Conservation (phyloP, 2,113 vertebrate species). For the Scomber japonicus region DNA sequence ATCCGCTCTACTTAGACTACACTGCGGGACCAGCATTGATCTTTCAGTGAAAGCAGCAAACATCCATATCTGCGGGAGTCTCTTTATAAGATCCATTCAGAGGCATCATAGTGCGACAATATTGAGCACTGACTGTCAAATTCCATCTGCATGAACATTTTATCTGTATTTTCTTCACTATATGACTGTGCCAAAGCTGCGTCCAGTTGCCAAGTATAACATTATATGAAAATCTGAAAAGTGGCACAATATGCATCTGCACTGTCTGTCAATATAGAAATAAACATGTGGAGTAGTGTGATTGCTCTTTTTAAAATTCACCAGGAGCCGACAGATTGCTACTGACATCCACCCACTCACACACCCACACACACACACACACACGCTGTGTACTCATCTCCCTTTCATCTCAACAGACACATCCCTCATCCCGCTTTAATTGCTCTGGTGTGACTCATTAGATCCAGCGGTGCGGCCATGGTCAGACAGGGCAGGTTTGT, state of each 20-base stretch:
- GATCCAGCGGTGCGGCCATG: slow-evolving; percentile 19
- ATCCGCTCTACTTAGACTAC: neutral
- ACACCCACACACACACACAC: slow-evolving; percentile 4
- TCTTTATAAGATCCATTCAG: neutral
- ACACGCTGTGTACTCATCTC: neutral
- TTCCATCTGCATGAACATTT: neutral
- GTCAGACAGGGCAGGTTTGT: slow-evolving; percentile 44
- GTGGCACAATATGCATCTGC: too few relatives aligned
- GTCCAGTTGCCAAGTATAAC: neutral
- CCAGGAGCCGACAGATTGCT: slow-evolving; percentile 2
- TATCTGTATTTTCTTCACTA: too few relatives aligned
- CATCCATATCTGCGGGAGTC: neutral
- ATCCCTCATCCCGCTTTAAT: slow-evolving; percentile 59
- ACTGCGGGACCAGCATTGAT: neutral
- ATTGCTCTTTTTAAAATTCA: neutral
- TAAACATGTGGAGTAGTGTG: too few relatives aligned
- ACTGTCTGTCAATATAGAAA: neutral
- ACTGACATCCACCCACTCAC: slow-evolving; percentile 4
- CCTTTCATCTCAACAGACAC: slow-evolving; percentile 47
- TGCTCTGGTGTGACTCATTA: slow-evolving; percentile 54
- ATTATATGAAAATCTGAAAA: neutral
- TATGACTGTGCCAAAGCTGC: neutral
- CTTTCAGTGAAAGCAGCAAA: neutral
- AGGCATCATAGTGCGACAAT: too few relatives aligned
- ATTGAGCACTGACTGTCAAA: neutral